Evolutionary conservation across 2,888 invertebrate genomes (phyloP).

Genomic region (Apantesis nais): DNA sequence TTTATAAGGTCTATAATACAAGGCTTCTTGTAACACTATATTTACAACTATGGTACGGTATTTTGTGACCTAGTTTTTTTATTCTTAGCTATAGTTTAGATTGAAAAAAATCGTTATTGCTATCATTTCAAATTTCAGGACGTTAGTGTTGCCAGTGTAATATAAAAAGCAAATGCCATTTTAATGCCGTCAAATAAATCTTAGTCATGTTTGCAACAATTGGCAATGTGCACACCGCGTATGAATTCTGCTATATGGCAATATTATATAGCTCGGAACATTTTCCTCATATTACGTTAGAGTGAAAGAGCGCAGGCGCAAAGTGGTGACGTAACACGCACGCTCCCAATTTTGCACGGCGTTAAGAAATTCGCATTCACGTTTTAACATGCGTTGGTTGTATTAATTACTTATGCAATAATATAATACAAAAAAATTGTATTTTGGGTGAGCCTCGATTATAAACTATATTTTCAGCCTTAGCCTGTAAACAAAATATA

Average conservation of each 20-base stretch:
- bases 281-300: constrained; percentile 48
- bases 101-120: too few species aligned
- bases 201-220: neutral
- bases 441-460: neutral
- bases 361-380: constrained; percentile 38
- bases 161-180: neutral
- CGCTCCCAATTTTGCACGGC: constrained; percentile 40
- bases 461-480: neutral
- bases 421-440: neutral
- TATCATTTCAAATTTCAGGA: neutral
- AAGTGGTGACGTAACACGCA: constrained; percentile 36
- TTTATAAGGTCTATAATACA: too few species aligned
- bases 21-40: too few species aligned
- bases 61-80: neutral
- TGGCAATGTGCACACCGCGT: constrained; percentile 2
- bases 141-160: neutral
- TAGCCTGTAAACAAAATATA: neutral
- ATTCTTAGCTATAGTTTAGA: neutral
- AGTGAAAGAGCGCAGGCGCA: constrained; percentile 38
- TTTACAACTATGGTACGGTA: too few species aligned
- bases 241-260: constrained; percentile 15
- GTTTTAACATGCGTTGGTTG: constrained; percentile 8
- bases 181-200: constrained; percentile 2
- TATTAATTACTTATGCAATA: constrained; percentile 10
- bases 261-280: constrained; percentile 35